Conservation (phyloP, 92 coral and sea anemone genomes). For the Isaurus tuberculatus region DNA sequence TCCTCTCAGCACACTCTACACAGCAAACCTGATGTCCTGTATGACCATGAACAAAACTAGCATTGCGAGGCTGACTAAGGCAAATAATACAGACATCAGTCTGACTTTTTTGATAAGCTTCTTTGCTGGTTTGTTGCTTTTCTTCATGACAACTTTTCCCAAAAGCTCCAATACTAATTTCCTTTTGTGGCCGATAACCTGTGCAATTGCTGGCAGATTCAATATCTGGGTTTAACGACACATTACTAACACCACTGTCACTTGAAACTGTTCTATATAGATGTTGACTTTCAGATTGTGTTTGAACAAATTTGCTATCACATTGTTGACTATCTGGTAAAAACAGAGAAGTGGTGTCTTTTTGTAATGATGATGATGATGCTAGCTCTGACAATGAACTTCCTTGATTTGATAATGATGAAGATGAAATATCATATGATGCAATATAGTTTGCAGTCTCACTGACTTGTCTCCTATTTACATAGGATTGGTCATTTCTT, state of each 20-base stretch:
- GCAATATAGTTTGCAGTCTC: too few species aligned
- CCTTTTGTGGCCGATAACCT: not conserved
- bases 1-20: constrained; percentile 86
- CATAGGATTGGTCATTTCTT: too few species aligned
- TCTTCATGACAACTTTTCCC: not conserved
- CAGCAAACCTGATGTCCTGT: constrained; percentile 98
- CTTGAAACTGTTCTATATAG: not conserved
- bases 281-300: not conserved
- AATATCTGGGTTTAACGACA: constrained; percentile 57
- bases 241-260: constrained; percentile 59
- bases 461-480: not conserved
- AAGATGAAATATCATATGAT: too few species aligned
- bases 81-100: constrained; percentile 80
- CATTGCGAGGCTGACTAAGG: constrained; percentile 86
- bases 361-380: not conserved
- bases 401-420: not conserved
- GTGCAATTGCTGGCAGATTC: not conserved
- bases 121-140: not conserved
- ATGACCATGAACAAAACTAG: constrained; percentile 87
- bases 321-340: not conserved
- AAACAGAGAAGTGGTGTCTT: not conserved
- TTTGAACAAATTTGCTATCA: not conserved
- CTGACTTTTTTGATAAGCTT: constrained; percentile 16
- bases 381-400: not conserved
- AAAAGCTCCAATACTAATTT: not conserved